Evolutionary conservation across 2,797 vertebrate species (phyloP).

Genomic region (Sebastolobus altivelis): DNA sequence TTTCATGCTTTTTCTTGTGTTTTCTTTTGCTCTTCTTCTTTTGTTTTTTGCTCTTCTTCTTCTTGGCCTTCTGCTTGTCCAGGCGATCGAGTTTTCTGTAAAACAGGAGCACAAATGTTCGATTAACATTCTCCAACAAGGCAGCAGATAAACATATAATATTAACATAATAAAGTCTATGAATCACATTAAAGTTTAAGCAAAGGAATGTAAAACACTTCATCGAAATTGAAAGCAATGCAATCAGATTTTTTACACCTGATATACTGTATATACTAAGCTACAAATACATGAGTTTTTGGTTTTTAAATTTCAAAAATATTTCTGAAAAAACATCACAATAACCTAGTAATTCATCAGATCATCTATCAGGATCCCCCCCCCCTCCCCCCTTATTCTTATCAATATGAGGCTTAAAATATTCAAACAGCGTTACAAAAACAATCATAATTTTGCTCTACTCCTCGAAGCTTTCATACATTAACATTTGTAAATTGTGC

Average conservation of each 20-base stretch:
- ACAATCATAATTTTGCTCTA: not conserved
- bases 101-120: slow-evolving; percentile 19
- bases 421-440: not conserved
- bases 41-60: slow-evolving; percentile 90
- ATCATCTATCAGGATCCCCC: not conserved
- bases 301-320: not conserved
- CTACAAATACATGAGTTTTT: not conserved
- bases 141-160: not conserved
- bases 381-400: not conserved
- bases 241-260: not conserved
- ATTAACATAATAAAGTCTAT: not conserved
- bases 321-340: not conserved
- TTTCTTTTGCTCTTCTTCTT: slow-evolving; percentile 89
- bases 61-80: slow-evolving; percentile 92
- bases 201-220: not conserved
- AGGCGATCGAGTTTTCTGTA: slow-evolving; percentile 95
- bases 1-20: slow-evolving; percentile 86
- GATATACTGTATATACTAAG: not conserved
- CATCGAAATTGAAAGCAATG: not conserved
- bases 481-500: not conserved
- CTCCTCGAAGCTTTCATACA: not conserved
- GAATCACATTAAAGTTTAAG: not conserved
- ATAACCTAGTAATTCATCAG: not conserved
- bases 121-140: not conserved
- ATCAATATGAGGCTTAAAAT: not conserved